Conservation (phyloP, 2,888 invertebrate species). For the Lucinisca nassula region DNA sequence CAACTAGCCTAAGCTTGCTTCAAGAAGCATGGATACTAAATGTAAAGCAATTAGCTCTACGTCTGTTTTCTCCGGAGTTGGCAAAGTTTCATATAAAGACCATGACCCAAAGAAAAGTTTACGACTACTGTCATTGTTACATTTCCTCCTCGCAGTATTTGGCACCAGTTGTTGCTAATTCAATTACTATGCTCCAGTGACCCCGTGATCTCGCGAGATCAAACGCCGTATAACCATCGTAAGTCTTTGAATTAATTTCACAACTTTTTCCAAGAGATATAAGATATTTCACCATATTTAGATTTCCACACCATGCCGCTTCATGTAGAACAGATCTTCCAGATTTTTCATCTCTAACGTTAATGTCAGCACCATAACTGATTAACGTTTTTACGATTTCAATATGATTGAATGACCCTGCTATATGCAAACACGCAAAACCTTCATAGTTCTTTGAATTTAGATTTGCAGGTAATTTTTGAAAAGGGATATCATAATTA, state of each 20-base stretch:
- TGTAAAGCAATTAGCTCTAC: no score
- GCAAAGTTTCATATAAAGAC: no score
- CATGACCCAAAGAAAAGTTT: no score
- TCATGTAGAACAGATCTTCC: slow-evolving; percentile 62
- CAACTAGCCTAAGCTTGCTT: no score
- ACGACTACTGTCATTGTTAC: no score
- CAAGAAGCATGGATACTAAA: no score
- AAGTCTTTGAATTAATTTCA: slow-evolving; percentile 61
- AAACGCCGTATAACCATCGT: slow-evolving; percentile 59
- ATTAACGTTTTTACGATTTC: slow-evolving; percentile 48
- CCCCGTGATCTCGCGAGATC: slow-evolving; percentile 55
- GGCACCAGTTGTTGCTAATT: slow-evolving; percentile 49
- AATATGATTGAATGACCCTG: slow-evolving; percentile 30
- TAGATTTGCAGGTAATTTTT: slow-evolving; percentile 52
- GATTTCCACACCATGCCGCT: slow-evolving; percentile 37
- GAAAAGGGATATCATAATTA: slow-evolving; percentile 52
- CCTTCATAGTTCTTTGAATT: slow-evolving; percentile 53
- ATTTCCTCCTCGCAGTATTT: slow-evolving; percentile 1
- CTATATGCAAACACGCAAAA: slow-evolving; percentile 49
- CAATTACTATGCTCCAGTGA: slow-evolving; percentile 28
- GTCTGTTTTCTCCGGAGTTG: no score
- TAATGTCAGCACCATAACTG: slow-evolving; percentile 46
- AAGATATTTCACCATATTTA: slow-evolving; percentile 33
- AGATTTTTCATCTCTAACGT: slow-evolving; percentile 39
- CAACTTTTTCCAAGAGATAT: slow-evolving; percentile 13